These are phyloP conservation scores for Sander lucioperca DNA, from an alignment of 2,113 vertebrate species.

Conservation along the genomic window DNA sequence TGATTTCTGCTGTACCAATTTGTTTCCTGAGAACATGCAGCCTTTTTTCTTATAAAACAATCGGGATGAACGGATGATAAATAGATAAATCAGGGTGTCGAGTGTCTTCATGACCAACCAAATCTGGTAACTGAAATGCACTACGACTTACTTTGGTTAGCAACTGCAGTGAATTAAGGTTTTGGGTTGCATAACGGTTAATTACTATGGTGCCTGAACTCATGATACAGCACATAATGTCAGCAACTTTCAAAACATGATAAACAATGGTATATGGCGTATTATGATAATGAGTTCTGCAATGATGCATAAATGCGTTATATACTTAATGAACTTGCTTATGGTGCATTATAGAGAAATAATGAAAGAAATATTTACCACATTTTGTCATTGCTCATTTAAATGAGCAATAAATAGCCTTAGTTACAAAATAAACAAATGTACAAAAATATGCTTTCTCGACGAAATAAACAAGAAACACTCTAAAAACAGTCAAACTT, in stretches of 20 bases:
- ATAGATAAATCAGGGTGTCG: not conserved
- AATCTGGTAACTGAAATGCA: not conserved
- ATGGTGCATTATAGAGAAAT: slow-evolving; percentile 1
- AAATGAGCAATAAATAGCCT: slow-evolving; percentile 3
- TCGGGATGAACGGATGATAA: not conserved
- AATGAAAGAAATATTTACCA: slow-evolving; percentile 10
- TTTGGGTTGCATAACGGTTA: not conserved
- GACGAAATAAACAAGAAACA: not conserved
- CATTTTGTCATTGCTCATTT: slow-evolving; percentile 6
- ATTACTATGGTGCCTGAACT: not conserved
- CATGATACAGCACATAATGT: slow-evolving; percentile 2
- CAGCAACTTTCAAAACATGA: slow-evolving; percentile 3
- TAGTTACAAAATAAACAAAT: slow-evolving; percentile 20
- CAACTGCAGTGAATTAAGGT: slow-evolving; percentile 6
- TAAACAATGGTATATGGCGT: not conserved
- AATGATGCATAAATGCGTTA: not conserved
- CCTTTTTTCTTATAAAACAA: not conserved
- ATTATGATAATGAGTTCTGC: not conserved
- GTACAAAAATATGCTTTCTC: not conserved
- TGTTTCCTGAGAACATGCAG: slow-evolving; percentile 22
- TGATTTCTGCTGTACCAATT: not conserved
- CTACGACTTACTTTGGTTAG: not conserved
- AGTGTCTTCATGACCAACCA: not conserved
- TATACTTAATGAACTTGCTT: not conserved
- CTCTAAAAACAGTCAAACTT: not conserved